Evolutionary conservation across 1,140 invertebrate genomes (phyloP).

Genomic region (Leptonema lineaticorne): DNA sequence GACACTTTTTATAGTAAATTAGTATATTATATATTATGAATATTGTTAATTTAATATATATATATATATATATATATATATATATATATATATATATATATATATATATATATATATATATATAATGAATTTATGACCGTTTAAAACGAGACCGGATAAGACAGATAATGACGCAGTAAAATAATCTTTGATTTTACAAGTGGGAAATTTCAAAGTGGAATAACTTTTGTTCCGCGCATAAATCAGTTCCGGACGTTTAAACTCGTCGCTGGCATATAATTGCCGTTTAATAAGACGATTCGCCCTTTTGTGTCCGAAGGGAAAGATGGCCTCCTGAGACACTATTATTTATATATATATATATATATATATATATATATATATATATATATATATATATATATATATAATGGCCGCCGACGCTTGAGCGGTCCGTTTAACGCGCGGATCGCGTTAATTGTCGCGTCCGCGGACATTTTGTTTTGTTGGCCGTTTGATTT

Average conservation of each 20-base stretch:
- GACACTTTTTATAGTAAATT: too few relatives aligned
- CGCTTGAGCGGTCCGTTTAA: conserved; percentile 31
- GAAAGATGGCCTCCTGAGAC: neutral
- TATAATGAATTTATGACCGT: too few relatives aligned
- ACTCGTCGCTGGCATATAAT: conserved; percentile 10
- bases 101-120: neutral
- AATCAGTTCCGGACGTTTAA: conserved; percentile 20
- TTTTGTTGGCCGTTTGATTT: neutral
- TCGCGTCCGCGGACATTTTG: conserved; percentile 6
- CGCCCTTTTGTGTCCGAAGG: neutral
- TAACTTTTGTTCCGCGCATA: neutral
- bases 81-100: neutral
- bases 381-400: too few relatives aligned
- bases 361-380: too few relatives aligned
- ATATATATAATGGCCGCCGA: conserved; percentile 5
- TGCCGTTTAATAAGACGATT: conserved; percentile 9
- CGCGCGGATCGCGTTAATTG: conserved; percentile 33
- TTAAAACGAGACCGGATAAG: too few relatives aligned
- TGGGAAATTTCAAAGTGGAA: too few relatives aligned
- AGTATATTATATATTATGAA: too few relatives aligned
- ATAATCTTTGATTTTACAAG: too few relatives aligned
- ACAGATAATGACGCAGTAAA: too few relatives aligned
- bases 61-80: too few relatives aligned
- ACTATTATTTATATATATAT: too few relatives aligned
- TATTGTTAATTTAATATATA: too few relatives aligned